Percentiles rank a stretch among this genome's conserved stretches.
These are phyloP conservation scores for Chironomus riparius DNA, from an alignment of 2,888 invertebrate species.

Conservation along the genomic window DNA sequence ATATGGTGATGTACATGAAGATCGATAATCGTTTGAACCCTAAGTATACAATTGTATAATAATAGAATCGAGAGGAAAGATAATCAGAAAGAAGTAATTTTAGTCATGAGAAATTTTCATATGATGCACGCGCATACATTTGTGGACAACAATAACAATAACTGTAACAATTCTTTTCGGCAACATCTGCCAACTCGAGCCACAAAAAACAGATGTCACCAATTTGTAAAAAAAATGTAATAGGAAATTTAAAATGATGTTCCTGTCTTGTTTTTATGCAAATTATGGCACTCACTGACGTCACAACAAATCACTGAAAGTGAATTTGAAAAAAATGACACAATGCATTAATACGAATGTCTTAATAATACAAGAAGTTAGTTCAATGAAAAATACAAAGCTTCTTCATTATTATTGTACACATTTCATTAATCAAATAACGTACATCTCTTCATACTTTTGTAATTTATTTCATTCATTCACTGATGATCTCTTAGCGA, in stretches of 20 bases:
- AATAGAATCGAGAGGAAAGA: no score
- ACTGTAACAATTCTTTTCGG: no score
- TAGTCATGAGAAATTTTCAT: no score
- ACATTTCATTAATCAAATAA: conserved; percentile 11
- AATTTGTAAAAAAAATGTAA: not conserved
- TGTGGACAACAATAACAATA: no score
- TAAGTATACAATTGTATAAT: no score
- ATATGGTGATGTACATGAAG: no score
- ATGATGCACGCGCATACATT: no score
- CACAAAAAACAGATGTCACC: not conserved
- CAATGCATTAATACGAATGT: not conserved
- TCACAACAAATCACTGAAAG: conserved; percentile 4
- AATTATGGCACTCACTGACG: not conserved
- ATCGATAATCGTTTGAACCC: no score
- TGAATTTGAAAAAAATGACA: not conserved
- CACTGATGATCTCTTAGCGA: conserved; percentile 1
- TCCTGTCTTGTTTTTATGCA: not conserved
- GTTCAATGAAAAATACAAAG: not conserved
- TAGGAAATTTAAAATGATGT: not conserved
- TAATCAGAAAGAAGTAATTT: no score
- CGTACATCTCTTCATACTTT: not conserved
- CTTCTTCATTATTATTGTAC: not conserved
- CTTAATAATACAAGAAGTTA: no score
- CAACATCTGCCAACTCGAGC: no score
- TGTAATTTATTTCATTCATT: conserved; percentile 1